Percentiles rank a stretch among this genome's conserved stretches.
phyloP scores from a whole-genome alignment of 2,888 invertebrate species.

The Drosophila ustulata region DNA sequence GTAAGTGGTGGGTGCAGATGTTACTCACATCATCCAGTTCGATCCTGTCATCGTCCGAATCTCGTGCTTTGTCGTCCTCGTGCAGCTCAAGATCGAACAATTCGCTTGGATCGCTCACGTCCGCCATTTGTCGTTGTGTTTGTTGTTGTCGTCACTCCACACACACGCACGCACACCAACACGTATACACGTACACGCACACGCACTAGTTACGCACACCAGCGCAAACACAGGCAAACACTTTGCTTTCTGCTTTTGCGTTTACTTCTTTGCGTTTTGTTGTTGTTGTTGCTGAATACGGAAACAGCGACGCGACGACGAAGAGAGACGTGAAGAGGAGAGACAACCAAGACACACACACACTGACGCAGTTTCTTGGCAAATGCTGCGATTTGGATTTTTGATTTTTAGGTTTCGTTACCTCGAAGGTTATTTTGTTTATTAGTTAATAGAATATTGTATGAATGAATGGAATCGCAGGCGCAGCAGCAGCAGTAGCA shows the following conservation, averaged over 20 bases:
- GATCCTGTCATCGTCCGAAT: conserved; percentile 93
- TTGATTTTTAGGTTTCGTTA: conserved; percentile 49
- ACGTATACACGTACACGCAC: conserved; percentile 26
- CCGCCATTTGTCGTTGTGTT: conserved; percentile 81
- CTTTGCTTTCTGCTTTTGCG: conserved; percentile 54
- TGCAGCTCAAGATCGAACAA: conserved; percentile 97
- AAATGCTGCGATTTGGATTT: conserved; percentile 32
- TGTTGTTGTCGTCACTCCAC: conserved; percentile 43
- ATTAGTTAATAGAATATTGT: conserved; percentile 75
- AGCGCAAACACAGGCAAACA: conserved; percentile 50
- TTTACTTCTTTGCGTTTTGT: conserved; percentile 39
- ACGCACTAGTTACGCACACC: conserved; percentile 34
- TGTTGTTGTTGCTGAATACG: conserved; percentile 62
- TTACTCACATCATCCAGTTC: conserved; percentile 92
- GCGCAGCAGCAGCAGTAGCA: conserved; percentile 51
- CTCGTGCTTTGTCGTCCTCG: conserved; percentile 90
- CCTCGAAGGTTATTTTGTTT: conserved; percentile 79
- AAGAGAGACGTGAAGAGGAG: conserved; percentile 13
- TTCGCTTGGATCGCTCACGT: conserved; percentile 86
- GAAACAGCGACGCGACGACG: conserved; percentile 44
- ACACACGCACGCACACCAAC: conserved; percentile 25
- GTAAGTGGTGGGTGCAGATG: not conserved
- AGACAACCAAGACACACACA: conserved; percentile 1
- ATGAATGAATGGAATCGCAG: conserved; percentile 56
- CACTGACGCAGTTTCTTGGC: conserved; percentile 53